These are phyloP conservation scores for Phrynocephalus vlangalii DNA, from an alignment of 2,797 vertebrate species.

Conservation along the genomic window DNA sequence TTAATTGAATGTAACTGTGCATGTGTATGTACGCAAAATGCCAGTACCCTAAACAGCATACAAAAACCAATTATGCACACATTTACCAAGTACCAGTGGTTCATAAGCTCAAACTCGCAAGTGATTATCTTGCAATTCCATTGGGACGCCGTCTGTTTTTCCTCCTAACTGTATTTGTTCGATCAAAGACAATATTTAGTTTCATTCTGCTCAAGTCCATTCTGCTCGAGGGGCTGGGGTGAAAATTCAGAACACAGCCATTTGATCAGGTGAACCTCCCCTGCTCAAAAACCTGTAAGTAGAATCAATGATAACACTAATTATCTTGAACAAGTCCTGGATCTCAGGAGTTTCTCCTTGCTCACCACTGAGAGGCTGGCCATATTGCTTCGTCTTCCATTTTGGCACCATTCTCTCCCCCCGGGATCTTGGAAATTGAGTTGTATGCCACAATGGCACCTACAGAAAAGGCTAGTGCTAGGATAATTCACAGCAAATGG, in stretches of 20 bases:
- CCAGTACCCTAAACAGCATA: constrained; percentile 2
- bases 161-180: neutral
- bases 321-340: neutral
- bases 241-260: neutral
- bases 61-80: constrained; percentile 3
- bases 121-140: constrained; percentile 44
- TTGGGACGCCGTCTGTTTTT: constrained; percentile 51
- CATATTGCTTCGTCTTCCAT: neutral
- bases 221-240: constrained; percentile 26
- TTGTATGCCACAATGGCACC: neutral
- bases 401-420: neutral
- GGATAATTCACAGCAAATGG: neutral
- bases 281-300: neutral
- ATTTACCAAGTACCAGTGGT: constrained; percentile 1
- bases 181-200: constrained; percentile 49
- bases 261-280: neutral
- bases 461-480: neutral
- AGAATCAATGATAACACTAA: neutral
- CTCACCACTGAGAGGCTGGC: neutral
- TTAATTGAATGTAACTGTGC: constrained; percentile 41
- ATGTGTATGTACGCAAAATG: neutral
- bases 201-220: constrained; percentile 41
- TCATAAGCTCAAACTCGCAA: constrained; percentile 56
- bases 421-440: neutral
- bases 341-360: neutral